These are phyloP conservation scores for Limulus polyphemus DNA, from an alignment of 2,888 invertebrate genomes.

Conservation along the genomic window DNA sequence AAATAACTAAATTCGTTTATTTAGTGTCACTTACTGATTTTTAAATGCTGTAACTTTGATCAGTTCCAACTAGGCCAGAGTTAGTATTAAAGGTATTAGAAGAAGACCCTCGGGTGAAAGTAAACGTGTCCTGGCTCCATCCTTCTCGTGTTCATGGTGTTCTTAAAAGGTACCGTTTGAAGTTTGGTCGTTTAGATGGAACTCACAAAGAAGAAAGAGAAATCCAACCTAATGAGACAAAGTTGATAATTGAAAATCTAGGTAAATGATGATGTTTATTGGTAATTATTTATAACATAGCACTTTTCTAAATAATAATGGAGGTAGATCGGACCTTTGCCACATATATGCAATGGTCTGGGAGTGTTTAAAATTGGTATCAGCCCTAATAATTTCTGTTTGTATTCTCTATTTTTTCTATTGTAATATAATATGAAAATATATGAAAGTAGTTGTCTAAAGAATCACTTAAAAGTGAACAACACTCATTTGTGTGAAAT, in stretches of 20 bases:
- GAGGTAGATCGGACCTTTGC: no score
- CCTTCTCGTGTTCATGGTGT: constrained; percentile 82
- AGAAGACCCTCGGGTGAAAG: constrained; percentile 71
- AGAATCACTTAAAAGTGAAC: no score
- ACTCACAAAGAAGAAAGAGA: constrained; percentile 23
- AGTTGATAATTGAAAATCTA: constrained; percentile 10
- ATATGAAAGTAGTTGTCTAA: no score
- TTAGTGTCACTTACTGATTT: background rate
- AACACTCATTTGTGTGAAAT: no score
- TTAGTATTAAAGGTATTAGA: constrained; percentile 55
- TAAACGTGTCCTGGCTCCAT: constrained; percentile 83
- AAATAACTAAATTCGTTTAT: no score
- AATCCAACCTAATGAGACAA: constrained; percentile 22
- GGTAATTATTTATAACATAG: no score
- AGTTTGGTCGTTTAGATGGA: constrained; percentile 56
- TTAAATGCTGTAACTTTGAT: constrained; percentile 18
- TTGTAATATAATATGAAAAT: no score
- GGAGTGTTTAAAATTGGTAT: no score
- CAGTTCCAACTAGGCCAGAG: constrained; percentile 41
- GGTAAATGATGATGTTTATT: background rate
- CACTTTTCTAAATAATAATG: no score
- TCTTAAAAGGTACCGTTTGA: constrained; percentile 68
- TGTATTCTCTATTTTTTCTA: no score
- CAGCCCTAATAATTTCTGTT: no score
- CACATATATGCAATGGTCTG: no score